phyloP scores from a whole-genome alignment of 2,797 vertebrate genomes.

The Amblyraja radiata region DNA sequence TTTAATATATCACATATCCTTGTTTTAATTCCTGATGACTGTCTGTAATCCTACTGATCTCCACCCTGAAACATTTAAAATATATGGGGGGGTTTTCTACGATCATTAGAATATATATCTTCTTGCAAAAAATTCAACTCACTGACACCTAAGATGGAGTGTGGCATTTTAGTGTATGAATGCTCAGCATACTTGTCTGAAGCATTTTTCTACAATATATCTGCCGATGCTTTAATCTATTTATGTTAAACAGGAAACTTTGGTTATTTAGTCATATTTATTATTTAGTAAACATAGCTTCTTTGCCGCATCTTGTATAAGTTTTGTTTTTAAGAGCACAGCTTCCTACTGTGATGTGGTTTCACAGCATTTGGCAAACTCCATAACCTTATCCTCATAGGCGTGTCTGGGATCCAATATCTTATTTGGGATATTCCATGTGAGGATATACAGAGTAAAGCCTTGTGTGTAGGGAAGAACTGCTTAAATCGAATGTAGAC shows the following conservation, averaged over 20 bases:
- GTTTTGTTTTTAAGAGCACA: not conserved
- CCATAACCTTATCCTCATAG: not conserved
- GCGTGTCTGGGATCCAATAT: not conserved
- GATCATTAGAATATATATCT: not conserved
- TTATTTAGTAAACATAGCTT: not conserved
- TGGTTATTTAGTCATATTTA: not conserved
- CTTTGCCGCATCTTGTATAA: not conserved
- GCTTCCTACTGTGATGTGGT: not conserved
- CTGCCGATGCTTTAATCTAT: not conserved
- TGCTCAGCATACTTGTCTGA: not conserved
- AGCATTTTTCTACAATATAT: not conserved
- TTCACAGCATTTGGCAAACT: not conserved
- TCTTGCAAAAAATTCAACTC: not conserved
- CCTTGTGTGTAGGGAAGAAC: not conserved
- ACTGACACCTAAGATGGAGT: not conserved
- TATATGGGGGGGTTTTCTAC: not conserved
- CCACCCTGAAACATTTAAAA: not conserved
- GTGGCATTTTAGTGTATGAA: not conserved
- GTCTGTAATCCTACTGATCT: not conserved
- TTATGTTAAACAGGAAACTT: not conserved
- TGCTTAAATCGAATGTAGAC: too few relatives aligned
- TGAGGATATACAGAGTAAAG: not conserved
- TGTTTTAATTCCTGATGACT: not conserved
- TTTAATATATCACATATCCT: not conserved
- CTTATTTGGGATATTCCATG: not conserved